phyloP scores from a whole-genome alignment of 2,797 vertebrate genomes.

The Neosilurus mollespiculum region DNA sequence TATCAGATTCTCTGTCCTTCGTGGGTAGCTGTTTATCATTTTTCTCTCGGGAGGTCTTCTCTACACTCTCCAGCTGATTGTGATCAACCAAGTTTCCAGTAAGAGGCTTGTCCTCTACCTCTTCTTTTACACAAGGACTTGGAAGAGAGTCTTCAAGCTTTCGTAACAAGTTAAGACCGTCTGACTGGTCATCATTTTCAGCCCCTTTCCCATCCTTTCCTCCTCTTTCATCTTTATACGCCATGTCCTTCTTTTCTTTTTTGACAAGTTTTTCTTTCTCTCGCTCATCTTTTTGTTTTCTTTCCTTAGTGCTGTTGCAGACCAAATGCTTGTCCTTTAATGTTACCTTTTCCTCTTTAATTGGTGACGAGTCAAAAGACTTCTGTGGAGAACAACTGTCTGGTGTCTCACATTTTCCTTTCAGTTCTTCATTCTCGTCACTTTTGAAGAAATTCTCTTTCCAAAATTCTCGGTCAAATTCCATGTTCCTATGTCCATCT shows the following conservation, averaged over 20 bases:
- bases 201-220: slow-evolving; percentile 76
- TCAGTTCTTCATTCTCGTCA: slow-evolving; percentile 87
- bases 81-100: slow-evolving; percentile 79
- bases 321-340: slow-evolving; percentile 80
- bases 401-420: slow-evolving; percentile 75
- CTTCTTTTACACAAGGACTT: slow-evolving; percentile 74
- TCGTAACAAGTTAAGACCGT: slow-evolving; percentile 65
- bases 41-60: slow-evolving; percentile 86
- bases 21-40: slow-evolving; percentile 79
- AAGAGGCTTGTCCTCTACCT: slow-evolving; percentile 77
- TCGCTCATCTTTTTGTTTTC: slow-evolving; percentile 82
- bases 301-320: slow-evolving; percentile 77
- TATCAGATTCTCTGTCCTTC: slow-evolving; percentile 91
- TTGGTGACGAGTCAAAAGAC: slow-evolving; percentile 74
- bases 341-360: slow-evolving; percentile 84
- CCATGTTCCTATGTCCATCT: slow-evolving; percentile 88
- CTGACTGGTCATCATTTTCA: slow-evolving; percentile 71
- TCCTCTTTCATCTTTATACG: slow-evolving; percentile 81
- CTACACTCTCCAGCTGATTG: slow-evolving; percentile 82
- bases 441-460: slow-evolving; percentile 99
- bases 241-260: slow-evolving; percentile 82
- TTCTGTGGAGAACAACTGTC: slow-evolving; percentile 78
- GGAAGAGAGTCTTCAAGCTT: slow-evolving; percentile 69
- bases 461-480: slow-evolving; percentile 99
- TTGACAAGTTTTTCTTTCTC: slow-evolving; percentile 84